Percentiles rank a stretch among this genome's conserved stretches.
These are phyloP conservation scores for Homarus gammarus DNA, from an alignment of 2,888 invertebrate genomes.

Conservation along the genomic window DNA sequence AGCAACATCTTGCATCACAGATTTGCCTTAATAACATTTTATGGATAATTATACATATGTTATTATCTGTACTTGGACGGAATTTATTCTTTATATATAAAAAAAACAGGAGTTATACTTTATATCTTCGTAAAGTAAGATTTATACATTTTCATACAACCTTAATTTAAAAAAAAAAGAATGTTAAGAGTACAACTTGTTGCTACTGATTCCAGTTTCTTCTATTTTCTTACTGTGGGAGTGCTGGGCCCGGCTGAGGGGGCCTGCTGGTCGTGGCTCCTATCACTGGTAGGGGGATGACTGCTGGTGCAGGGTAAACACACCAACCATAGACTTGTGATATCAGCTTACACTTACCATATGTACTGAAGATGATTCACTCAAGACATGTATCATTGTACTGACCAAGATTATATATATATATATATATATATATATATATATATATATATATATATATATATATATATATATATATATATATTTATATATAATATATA, in stretches of 20 bases:
- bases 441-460: constrained; percentile 13
- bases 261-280: not conserved
- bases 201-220: not conserved
- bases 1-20: not conserved
- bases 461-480: constrained; percentile 22
- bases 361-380: too few species aligned
- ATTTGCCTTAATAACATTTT: not conserved
- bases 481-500: constrained; percentile 13
- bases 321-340: too few species aligned
- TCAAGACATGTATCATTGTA: too few species aligned
- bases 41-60: not conserved
- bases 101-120: not conserved
- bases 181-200: not conserved
- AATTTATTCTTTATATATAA: constrained; percentile 9
- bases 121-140: not conserved
- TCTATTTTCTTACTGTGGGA: not conserved
- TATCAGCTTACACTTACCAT: too few species aligned
- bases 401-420: not conserved
- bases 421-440: constrained; percentile 16
- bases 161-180: too few species aligned
- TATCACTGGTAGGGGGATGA: too few species aligned
- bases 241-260: not conserved
- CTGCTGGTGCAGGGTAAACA: too few species aligned
- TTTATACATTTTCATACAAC: too few species aligned
- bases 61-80: constrained; percentile 16